Evolutionary conservation across 2,797 vertebrate species (phyloP), one percentile per base, ranked within the genome.

Genomic region (Muraenolepis orangiensis): DNA sequence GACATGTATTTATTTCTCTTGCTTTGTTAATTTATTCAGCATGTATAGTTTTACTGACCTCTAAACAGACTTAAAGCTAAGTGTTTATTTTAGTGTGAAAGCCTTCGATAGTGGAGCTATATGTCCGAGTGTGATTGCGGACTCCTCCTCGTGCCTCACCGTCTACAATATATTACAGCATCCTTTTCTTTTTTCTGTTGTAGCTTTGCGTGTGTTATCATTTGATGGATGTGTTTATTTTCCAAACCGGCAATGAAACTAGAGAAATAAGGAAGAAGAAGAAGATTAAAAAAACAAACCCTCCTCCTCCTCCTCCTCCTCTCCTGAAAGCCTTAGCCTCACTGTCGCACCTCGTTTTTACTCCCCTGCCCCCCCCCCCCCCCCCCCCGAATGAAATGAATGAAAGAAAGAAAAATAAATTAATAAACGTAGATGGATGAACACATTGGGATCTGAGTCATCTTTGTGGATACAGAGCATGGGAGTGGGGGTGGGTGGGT

Each of bases 331-430:
- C 1, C 51, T 38, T 73, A 42, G 72, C 46, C 46, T 30, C 32
- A 73, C 79, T 83, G 86, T 57, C 82, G 79, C 81, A 81, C 85
- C 76, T 71, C 78, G 81, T 89, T 90, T 91, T 85, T 87, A 90
- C 72, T 88, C 81, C n/a, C n/a, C n/a, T n/a, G n/a, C n/a, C n/a
- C n/a, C n/a, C n/a, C n/a, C n/a, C n/a, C n/a, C n/a, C n/a, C n/a
- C n/a, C n/a, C n/a, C n/a, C n/a, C n/a, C 83, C 76, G 30, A 78
- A 78, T 76, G 75, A 85, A 78, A 78, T 76, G 75, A 85, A 82
- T 88, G 87, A 81, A 75, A 23, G 87, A 84, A 70, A 82, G 88
- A 89, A 83, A 79, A n/a, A 88, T 82, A 76, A 66, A 88, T 82
- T 73, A 66, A 76, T 74, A 87, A 91, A 91, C 68, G 76, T 71